phyloP scores from a whole-genome alignment of 2,797 vertebrate species.

The Crocodylus rhombifer region DNA sequence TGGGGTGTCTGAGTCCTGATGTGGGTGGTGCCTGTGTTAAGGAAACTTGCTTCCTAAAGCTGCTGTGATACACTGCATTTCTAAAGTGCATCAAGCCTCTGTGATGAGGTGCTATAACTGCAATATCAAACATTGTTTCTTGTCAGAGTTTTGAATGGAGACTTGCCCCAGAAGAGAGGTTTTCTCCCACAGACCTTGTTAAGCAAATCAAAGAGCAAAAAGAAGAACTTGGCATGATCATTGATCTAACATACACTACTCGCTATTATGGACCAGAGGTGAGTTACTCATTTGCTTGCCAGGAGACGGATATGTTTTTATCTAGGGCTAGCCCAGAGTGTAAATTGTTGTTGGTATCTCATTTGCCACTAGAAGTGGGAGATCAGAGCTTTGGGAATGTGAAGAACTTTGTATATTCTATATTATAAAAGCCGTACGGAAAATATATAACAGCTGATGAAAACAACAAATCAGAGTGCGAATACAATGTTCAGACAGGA shows the following conservation, averaged over 20 bases:
- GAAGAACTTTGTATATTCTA: too few relatives aligned
- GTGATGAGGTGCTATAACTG: background rate
- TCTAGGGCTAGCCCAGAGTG: too few relatives aligned
- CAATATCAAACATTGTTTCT: accelerated
- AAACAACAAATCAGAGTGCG: too few relatives aligned
- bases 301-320: background rate
- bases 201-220: conserved; percentile 78
- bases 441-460: too few relatives aligned
- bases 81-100: background rate
- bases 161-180: conserved; percentile 79
- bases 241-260: conserved; percentile 90
- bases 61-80: background rate
- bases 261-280: conserved; percentile 88
- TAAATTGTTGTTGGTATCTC: background rate
- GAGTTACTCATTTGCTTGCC: background rate
- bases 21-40: accelerated
- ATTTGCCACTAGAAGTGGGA: background rate
- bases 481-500: too few relatives aligned
- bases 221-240: conserved; percentile 90
- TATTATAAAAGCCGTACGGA: too few relatives aligned
- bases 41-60: background rate
- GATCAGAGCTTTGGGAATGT: background rate
- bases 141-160: conserved; percentile 78
- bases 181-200: conserved; percentile 87
- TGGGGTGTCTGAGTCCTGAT: accelerated